A percentile compares a stretch with the other conserved stretches of the same genome.
Conservation (phyloP, 2,888 invertebrate genomes). For the Euproctis similis region DNA sequence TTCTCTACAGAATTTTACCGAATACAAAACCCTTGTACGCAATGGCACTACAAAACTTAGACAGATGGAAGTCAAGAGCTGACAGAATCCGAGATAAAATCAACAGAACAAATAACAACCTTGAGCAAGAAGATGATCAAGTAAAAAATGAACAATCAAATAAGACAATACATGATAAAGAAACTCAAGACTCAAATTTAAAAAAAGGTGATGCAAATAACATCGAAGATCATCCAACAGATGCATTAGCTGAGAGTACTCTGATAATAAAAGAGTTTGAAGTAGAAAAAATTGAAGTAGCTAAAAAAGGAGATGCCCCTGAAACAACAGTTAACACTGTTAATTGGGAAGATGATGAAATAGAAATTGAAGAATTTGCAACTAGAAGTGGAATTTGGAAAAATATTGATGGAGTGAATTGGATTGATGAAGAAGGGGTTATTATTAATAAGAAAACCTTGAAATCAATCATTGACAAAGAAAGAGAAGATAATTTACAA, state of each 20-base stretch:
- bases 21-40: slow-evolving; percentile 80
- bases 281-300: not conserved
- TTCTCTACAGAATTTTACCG: slow-evolving; percentile 81
- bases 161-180: not conserved
- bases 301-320: slow-evolving; percentile 5
- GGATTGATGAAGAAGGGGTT: slow-evolving; percentile 35
- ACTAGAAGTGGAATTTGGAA: slow-evolving; percentile 24
- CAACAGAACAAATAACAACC: not conserved
- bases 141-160: not conserved
- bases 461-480: slow-evolving; percentile 5
- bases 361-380: slow-evolving; percentile 9
- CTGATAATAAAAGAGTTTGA: too few species aligned
- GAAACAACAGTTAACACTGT: slow-evolving; percentile 16
- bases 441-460: slow-evolving; percentile 15
- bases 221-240: too few species aligned
- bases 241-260: too few species aligned
- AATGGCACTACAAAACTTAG: slow-evolving; percentile 77
- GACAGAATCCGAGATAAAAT: slow-evolving; percentile 13
- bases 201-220: too few species aligned
- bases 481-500: too few species aligned
- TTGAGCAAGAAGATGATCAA: not conserved
- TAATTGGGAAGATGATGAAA: slow-evolving; percentile 33
- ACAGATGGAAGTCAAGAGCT: slow-evolving; percentile 37
- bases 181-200: not conserved
- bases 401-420: slow-evolving; percentile 25